Percentiles rank a stretch among this genome's conserved stretches.
Evolutionary conservation across 2,113 vertebrate species (phyloP).

Genomic region (Climacteris rufus): DNA sequence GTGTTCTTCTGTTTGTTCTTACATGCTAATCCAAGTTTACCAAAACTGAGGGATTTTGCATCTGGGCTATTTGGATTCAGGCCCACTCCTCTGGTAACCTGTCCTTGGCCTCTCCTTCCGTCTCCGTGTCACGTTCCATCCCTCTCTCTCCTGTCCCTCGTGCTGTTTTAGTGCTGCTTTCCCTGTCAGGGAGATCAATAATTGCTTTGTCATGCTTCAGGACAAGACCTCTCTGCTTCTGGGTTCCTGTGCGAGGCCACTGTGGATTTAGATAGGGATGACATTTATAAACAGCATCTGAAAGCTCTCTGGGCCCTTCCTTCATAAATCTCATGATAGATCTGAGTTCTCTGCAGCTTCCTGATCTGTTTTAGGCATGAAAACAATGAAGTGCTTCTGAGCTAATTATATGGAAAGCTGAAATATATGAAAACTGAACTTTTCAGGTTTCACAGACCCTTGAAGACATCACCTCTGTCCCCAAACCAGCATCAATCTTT

Average conservation of each 20-base stretch:
- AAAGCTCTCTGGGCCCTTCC: neutral
- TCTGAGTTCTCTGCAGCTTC: neutral
- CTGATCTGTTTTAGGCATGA: neutral
- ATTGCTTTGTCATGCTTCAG: constrained; percentile 33
- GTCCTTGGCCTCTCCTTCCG: constrained; percentile 57
- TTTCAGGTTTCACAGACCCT: neutral
- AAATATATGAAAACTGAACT: neutral
- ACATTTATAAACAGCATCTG: neutral
- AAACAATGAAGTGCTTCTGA: neutral
- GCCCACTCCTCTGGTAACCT: constrained; percentile 36
- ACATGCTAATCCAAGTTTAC: constrained; percentile 67
- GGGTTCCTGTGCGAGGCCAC: neutral
- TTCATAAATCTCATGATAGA: neutral
- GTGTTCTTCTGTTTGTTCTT: constrained; percentile 61
- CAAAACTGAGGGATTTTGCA: constrained; percentile 55
- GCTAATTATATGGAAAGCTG: neutral
- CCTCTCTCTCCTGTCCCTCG: neutral
- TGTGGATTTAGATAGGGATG: neutral
- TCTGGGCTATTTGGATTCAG: constrained; percentile 34
- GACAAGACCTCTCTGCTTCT: neutral
- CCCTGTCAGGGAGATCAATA: neutral
- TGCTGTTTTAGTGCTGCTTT: neutral
- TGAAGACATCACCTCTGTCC: rapidly evolving
- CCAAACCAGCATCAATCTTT: neutral
- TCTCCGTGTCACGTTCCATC: neutral